Conservation (phyloP, 1,140 invertebrate genomes). For the Oscheius sp. region DNA sequence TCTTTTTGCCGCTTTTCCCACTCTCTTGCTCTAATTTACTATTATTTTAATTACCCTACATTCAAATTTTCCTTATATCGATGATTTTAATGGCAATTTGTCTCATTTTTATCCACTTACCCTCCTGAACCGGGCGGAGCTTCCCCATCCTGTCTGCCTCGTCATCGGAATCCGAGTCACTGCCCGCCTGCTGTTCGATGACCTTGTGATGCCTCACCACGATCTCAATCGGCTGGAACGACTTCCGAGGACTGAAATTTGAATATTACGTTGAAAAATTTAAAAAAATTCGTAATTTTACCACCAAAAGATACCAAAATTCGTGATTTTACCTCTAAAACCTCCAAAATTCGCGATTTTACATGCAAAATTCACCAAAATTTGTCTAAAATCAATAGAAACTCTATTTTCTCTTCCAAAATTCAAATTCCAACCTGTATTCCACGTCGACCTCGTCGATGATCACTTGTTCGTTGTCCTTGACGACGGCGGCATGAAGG, state of each 20-base stretch:
- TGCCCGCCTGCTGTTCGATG: conserved; percentile 24
- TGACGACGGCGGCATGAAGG: background rate
- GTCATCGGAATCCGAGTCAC: background rate
- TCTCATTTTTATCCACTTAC: too few relatives aligned
- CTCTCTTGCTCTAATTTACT: too few relatives aligned
- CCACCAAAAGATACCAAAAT: background rate
- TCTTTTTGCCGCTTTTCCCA: too few relatives aligned
- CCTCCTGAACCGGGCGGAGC: background rate
- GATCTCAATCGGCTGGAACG: conserved; percentile 25
- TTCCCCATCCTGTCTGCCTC: background rate
- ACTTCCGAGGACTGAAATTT: background rate
- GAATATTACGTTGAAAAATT: background rate
- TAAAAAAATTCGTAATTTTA: background rate
- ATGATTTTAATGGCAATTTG: too few relatives aligned
- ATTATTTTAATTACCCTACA: too few relatives aligned
- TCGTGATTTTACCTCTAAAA: background rate
- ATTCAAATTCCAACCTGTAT: background rate
- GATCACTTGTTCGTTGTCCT: conserved; percentile 24
- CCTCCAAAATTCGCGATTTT: too few relatives aligned
- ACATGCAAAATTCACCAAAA: too few relatives aligned
- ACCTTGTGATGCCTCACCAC: conserved; percentile 33
- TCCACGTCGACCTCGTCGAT: conserved; percentile 34
- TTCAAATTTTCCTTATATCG: too few relatives aligned
- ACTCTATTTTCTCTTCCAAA: background rate
- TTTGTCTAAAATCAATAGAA: background rate